These are phyloP conservation scores for Drosophila greeni DNA, from an alignment of 2,888 invertebrate species.

Conservation along the genomic window DNA sequence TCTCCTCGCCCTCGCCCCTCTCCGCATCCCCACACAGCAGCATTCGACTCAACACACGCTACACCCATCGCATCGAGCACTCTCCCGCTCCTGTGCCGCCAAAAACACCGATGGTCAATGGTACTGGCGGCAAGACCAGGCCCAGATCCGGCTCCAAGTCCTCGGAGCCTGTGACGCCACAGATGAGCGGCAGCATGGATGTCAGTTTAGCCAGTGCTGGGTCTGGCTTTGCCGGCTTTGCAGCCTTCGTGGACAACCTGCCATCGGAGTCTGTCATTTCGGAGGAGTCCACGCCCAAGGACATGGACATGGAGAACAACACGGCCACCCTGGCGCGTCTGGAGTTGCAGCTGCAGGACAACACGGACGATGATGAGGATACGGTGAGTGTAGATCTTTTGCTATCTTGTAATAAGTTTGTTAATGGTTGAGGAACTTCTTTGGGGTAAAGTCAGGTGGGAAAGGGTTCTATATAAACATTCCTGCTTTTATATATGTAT, in stretches of 20 bases:
- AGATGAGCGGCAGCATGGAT: constrained; percentile 1
- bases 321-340: constrained; percentile 46
- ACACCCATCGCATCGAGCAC: constrained; percentile 65
- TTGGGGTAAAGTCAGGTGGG: neutral
- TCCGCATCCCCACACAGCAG: constrained; percentile 59
- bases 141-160: constrained; percentile 15
- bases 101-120: constrained; percentile 7
- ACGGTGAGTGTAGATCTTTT: constrained; percentile 56
- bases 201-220: constrained; percentile 3
- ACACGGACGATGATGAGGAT: constrained; percentile 72
- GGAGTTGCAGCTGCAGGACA: constrained; percentile 53
- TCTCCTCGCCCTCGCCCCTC: constrained; percentile 44
- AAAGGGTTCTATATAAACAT: neutral
- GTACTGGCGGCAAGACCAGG: neutral
- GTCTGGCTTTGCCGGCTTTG: constrained; percentile 49
- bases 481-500: neutral
- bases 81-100: constrained; percentile 20
- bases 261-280: constrained; percentile 77
- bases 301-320: constrained; percentile 48
- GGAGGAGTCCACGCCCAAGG: constrained; percentile 77
- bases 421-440: too few species aligned
- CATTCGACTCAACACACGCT: constrained; percentile 70
- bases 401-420: too few species aligned
- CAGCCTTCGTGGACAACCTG: constrained; percentile 74
- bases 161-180: constrained; percentile 2